phyloP scores from a whole-genome alignment of 2,113 vertebrate species.

The Rhinichthys klamathensis region DNA sequence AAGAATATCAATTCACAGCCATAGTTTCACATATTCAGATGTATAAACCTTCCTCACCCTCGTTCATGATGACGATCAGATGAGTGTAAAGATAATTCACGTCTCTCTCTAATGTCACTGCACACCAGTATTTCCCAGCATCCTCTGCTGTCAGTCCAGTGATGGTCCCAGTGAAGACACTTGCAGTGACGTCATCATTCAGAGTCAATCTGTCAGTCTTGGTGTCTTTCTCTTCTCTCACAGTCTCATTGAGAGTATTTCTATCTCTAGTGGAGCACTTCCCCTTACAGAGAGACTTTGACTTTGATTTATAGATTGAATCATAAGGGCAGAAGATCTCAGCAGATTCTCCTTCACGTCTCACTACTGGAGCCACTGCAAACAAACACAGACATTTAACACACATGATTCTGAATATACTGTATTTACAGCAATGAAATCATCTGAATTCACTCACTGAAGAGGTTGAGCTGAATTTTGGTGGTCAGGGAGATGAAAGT shows the following conservation, averaged over 20 bases:
- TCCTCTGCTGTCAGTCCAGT: conserved; percentile 37
- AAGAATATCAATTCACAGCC: not conserved
- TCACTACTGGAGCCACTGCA: not conserved
- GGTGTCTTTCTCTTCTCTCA: too few species aligned
- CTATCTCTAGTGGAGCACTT: not conserved
- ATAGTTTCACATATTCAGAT: not conserved
- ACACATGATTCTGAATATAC: too few species aligned
- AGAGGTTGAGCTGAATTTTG: conserved; percentile 40
- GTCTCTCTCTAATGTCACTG: not conserved
- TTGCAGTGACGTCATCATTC: conserved; percentile 5
- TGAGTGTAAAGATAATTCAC: not conserved
- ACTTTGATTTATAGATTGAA: conserved; percentile 24
- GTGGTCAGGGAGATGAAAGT: conserved; percentile 24
- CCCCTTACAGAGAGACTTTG: conserved; percentile 7
- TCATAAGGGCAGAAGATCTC: conserved; percentile 43
- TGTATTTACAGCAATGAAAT: not conserved
- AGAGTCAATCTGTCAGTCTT: conserved; percentile 15
- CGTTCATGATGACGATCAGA: not conserved
- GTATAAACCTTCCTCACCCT: conserved; percentile 6
- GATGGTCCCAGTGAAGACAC: conserved; percentile 36
- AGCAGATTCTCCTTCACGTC: conserved; percentile 22
- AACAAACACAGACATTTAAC: not conserved
- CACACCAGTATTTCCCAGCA: conserved; percentile 51
- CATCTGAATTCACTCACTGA: conserved; percentile 41
- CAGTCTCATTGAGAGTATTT: not conserved